These are phyloP conservation scores for Radopholus similis DNA, from an alignment of 1,140 invertebrate species.

Conservation along the genomic window DNA sequence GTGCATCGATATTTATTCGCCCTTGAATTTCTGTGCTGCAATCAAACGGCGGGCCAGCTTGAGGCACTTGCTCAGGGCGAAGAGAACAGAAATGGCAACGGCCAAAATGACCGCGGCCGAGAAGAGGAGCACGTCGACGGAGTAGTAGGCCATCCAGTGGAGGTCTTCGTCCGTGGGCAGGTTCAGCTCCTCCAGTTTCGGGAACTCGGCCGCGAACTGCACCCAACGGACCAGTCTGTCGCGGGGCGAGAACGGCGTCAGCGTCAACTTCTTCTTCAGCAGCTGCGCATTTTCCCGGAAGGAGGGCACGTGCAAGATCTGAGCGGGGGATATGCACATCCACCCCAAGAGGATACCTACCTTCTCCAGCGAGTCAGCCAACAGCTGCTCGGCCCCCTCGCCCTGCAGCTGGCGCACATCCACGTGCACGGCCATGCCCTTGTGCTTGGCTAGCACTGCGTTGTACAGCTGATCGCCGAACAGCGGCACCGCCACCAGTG, in stretches of 20 bases:
- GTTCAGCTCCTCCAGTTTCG: conserved; percentile 17
- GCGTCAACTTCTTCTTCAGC: conserved; percentile 5
- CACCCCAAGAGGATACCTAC: not conserved
- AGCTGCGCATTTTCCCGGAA: conserved; percentile 8
- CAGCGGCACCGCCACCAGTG: conserved; percentile 68
- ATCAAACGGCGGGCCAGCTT: not conserved
- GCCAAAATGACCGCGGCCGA: not conserved
- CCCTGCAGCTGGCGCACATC: conserved; percentile 37
- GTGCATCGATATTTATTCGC: not conserved
- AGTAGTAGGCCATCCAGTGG: conserved; percentile 18
- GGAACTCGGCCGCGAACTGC: conserved; percentile 23
- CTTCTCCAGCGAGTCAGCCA: not conserved
- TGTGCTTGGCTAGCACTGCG: conserved; percentile 45
- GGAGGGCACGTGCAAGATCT: not conserved
- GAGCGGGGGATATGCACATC: not conserved
- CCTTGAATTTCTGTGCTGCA: not conserved
- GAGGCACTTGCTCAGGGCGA: not conserved
- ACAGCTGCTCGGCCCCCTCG: conserved; percentile 7
- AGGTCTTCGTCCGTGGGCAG: conserved; percentile 12
- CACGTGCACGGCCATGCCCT: conserved; percentile 49
- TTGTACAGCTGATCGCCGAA: conserved; percentile 68
- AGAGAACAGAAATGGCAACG: too few relatives aligned
- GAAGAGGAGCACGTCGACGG: conserved; percentile 18
- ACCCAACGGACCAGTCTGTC: conserved; percentile 26
- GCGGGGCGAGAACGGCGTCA: conserved; percentile 1